Base-by-base conservation (phyloP, 2,797 vertebrate species). In the Cossypha niveicapilla region DNA sequence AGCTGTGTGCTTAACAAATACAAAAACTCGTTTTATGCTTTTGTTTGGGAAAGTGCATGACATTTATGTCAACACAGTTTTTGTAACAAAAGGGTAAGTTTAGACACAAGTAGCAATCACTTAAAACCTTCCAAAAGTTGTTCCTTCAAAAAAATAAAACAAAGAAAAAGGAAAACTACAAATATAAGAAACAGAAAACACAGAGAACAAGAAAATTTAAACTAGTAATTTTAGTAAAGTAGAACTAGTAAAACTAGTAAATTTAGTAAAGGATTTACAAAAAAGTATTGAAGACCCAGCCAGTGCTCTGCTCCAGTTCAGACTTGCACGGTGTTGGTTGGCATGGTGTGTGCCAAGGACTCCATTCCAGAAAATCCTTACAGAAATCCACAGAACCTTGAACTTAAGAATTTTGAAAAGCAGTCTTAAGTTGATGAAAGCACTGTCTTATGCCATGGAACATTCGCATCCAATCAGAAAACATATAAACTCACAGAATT, bases 1-100 rank as follows among this genome's bases (percentile, higher is more conserved):
- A 94, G 83, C 74, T 93, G 60, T 41, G 28, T 53, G 50, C 13
- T 74, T 82, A 51, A 81, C 53, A 84, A 90, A 92, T 66, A 76
- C 19, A 81, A 80, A 57, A 83, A 70, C 19, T 84, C 32, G 65
- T 74, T 85, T 90, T 67, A 86, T 7, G 32, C 71, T 81, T 88
- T 81, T 57, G 80, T 95, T 94, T 82, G 53, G 53, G 48, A 47
- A 94, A 93, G 56, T 11, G 34, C 28, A 48, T 18, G 62, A 92
- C 58, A 56, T 72, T 86, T 84, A 75, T 48, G 65, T 82, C 75
- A 89, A 85, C 58, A 54, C 61, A 41, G 11, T 89, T 87, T 47
- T 68, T 34, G 45, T 60, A 86, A 71, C 32, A 67, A 70, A 90
- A 58, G 53, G 1, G 0, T 70, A 86, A 53, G 48, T 86, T 79